Evolutionary conservation across 2,797 vertebrate species (phyloP).

Genomic region (Takifugu ocellatus): DNA sequence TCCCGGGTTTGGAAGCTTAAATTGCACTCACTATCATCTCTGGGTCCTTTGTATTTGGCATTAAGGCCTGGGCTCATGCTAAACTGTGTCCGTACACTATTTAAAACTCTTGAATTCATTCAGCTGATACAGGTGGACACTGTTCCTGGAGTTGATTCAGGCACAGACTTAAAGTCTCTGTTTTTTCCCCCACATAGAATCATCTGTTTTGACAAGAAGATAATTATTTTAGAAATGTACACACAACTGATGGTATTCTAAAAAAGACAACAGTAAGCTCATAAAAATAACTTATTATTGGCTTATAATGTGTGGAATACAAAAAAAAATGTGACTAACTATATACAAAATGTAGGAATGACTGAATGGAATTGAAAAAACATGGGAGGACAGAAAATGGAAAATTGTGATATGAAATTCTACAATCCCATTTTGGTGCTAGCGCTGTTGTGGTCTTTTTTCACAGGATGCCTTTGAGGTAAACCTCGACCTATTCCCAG

Average conservation of each 20-base stretch:
- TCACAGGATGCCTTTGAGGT: conserved; percentile 40
- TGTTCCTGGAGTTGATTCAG: not conserved
- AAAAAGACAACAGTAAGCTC: not conserved
- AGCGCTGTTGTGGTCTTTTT: conserved; percentile 31
- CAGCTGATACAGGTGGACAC: not conserved
- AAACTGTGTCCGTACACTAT: conserved; percentile 18
- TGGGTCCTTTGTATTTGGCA: conserved; percentile 50
- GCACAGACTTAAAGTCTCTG: too few relatives aligned
- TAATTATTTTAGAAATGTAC: not conserved
- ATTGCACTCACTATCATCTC: conserved; percentile 53
- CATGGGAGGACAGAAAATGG: too few relatives aligned
- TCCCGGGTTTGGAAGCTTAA: conserved; percentile 57
- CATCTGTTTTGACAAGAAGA: too few relatives aligned
- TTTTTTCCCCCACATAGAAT: too few relatives aligned
- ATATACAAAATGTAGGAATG: too few relatives aligned
- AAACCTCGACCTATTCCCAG: conserved; percentile 40
- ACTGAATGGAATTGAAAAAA: too few relatives aligned
- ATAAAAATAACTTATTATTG: not conserved
- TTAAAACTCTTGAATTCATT: conserved; percentile 20
- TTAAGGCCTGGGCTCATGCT: conserved; percentile 29
- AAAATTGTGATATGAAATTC: not conserved
- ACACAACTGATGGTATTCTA: not conserved
- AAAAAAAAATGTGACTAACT: too few relatives aligned
- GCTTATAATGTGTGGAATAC: too few relatives aligned
- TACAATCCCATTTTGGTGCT: conserved; percentile 4